phyloP scores from a whole-genome alignment of 2,797 vertebrate species.

The Ispidina lecontei region DNA sequence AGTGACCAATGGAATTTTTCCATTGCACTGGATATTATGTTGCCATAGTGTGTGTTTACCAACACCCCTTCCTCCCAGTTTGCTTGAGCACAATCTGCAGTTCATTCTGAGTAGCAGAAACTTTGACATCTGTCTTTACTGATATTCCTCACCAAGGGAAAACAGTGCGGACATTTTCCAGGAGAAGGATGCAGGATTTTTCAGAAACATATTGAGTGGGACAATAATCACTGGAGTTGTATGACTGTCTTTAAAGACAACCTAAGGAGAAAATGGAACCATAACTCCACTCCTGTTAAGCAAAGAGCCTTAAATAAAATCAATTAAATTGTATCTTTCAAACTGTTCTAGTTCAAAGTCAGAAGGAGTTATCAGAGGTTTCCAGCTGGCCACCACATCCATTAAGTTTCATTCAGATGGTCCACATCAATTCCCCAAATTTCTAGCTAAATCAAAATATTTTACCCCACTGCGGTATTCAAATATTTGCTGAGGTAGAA shows the following conservation, averaged over 20 bases:
- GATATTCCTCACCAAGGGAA: background rate
- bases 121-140: background rate
- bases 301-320: background rate
- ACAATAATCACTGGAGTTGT: background rate
- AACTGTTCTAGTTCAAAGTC: background rate
- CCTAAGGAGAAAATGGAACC: background rate
- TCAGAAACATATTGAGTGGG: background rate
- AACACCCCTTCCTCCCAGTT: background rate
- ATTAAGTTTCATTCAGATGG: background rate
- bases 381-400: background rate
- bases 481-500: background rate
- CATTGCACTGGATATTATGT: background rate
- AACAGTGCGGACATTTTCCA: background rate
- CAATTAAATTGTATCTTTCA: background rate
- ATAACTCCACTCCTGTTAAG: background rate
- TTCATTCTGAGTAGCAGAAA: background rate
- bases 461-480: background rate
- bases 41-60: fast-evolving
- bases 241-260: background rate
- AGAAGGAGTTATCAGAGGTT: background rate
- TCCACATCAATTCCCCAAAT: background rate
- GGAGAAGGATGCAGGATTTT: background rate
- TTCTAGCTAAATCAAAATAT: background rate
- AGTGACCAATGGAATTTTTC: background rate
- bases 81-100: background rate